phyloP scores from a whole-genome alignment of 2,113 vertebrate species.

The Uria lomvia region DNA sequence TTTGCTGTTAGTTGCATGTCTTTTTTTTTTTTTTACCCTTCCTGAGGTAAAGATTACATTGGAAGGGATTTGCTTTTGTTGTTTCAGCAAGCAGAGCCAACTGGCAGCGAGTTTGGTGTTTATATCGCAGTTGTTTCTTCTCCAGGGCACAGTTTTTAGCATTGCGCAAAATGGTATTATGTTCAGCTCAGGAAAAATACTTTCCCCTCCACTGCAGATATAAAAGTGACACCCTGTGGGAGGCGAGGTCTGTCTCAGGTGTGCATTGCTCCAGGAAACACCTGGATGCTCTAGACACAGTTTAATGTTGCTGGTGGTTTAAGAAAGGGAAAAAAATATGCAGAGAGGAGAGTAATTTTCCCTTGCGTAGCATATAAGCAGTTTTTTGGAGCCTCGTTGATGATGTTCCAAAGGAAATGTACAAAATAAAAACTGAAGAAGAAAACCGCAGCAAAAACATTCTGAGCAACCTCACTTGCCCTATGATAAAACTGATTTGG shows the following conservation, averaged over 20 bases:
- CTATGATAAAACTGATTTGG: not conserved
- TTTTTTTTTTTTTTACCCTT: not conserved
- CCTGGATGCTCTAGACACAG: not conserved
- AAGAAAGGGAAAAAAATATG: not conserved
- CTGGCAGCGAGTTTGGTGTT: not conserved
- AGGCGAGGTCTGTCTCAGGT: not conserved
- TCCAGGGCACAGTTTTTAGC: not conserved
- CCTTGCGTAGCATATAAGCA: not conserved
- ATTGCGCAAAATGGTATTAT: not conserved
- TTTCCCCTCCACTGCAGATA: not conserved
- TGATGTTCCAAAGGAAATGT: not conserved
- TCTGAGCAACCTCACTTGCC: not conserved
- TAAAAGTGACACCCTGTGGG: not conserved
- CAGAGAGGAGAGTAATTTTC: not conserved
- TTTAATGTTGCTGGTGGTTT: not conserved
- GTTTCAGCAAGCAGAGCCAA: slow-evolving; percentile 1
- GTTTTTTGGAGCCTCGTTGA: not conserved
- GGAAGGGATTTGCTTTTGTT: not conserved
- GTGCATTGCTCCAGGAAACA: not conserved
- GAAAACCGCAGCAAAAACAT: not conserved
- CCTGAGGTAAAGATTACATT: not conserved
- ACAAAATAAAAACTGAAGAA: not conserved
- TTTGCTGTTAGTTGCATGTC: not conserved
- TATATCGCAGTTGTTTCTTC: not conserved
- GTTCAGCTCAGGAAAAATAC: not conserved